Conservation (phyloP, 2,113 vertebrate species). For the Zapornia atra region DNA sequence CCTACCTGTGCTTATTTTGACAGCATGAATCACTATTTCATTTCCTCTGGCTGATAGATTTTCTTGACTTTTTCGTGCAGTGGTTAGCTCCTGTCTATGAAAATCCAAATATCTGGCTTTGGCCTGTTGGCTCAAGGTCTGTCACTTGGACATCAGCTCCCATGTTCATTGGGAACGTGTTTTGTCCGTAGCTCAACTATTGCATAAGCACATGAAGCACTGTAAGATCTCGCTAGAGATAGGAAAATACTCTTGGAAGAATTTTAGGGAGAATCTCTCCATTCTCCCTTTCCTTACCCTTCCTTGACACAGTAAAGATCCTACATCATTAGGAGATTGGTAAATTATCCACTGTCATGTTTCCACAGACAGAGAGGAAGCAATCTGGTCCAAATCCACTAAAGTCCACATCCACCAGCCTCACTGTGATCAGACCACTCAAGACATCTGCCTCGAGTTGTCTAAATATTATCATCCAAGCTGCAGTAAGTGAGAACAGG, state of each 20-base stretch:
- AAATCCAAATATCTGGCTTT: neutral
- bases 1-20: neutral
- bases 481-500: neutral
- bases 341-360: neutral
- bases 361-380: neutral
- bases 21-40: neutral
- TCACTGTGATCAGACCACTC: neutral
- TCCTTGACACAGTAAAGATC: neutral
- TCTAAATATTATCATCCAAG: neutral
- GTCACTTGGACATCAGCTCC: neutral
- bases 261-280: neutral
- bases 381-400: neutral
- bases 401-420: neutral
- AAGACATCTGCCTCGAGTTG: neutral
- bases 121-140: neutral
- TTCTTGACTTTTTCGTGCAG: neutral
- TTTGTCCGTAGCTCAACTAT: neutral
- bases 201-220: neutral
- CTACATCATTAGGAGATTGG: neutral
- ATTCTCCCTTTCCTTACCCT: neutral
- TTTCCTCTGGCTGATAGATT: neutral
- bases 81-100: neutral
- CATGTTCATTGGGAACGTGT: accelerated
- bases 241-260: neutral
- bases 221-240: neutral